Evolutionary conservation across 2,888 invertebrate species (phyloP).

Genomic region (Linnaemya vulpina): DNA sequence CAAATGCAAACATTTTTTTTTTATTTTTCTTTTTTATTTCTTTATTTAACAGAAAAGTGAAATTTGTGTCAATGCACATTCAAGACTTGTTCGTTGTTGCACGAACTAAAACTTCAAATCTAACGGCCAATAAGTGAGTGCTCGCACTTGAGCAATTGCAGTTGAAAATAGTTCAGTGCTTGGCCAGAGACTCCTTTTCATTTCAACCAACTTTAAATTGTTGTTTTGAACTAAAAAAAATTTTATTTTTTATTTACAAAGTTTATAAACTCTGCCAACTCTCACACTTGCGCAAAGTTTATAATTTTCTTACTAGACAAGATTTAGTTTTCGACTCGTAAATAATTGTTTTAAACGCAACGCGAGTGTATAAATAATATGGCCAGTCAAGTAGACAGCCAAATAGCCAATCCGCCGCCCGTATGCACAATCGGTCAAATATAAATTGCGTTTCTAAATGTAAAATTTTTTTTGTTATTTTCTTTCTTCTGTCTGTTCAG

Average conservation of each 20-base stretch:
- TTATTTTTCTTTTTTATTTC: neutral
- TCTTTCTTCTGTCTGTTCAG: neutral
- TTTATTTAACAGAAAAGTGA: constrained; percentile 21
- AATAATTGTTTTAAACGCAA: constrained; percentile 10
- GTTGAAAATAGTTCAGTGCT: neutral
- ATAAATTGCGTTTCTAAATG: constrained; percentile 45
- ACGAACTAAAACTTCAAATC: neutral
- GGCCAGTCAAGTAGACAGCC: constrained; percentile 6
- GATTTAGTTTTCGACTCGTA: constrained; percentile 1
- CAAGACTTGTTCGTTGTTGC: neutral
- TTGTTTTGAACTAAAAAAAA: neutral
- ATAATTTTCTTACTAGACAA: constrained; percentile 3
- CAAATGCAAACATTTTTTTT: neutral
- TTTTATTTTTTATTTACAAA: constrained; percentile 3
- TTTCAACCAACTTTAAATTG: neutral
- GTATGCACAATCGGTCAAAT: constrained; percentile 26
- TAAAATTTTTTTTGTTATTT: constrained; percentile 29
- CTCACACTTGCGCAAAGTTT: neutral
- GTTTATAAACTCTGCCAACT: neutral
- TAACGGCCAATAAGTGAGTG: constrained; percentile 6
- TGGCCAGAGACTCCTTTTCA: neutral
- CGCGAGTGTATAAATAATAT: constrained; percentile 8
- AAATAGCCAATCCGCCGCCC: neutral
- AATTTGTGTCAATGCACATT: constrained; percentile 59
- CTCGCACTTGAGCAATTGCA: constrained; percentile 1